Evolutionary conservation across 2,797 vertebrate genomes (phyloP).

Genomic region (Cuculus canorus): DNA sequence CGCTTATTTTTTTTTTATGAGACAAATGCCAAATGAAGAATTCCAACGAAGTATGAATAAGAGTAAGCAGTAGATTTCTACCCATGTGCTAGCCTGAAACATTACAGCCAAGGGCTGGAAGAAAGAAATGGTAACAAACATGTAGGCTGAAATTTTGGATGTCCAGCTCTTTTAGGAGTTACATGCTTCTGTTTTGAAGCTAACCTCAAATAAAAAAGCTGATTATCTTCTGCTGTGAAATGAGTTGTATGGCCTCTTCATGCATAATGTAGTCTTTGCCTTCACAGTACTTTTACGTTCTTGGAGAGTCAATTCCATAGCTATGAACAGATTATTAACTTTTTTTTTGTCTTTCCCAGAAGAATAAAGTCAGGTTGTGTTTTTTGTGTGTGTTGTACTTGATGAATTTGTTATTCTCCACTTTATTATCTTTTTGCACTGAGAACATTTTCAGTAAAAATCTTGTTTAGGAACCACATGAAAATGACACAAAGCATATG

Average conservation of each 20-base stretch:
- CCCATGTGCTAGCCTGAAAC: background rate
- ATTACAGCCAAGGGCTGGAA: background rate
- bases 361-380: conserved; percentile 29
- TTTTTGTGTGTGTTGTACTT: conserved; percentile 12
- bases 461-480: conserved; percentile 68
- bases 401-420: conserved; percentile 59
- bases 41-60: background rate
- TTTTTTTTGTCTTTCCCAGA: conserved; percentile 44
- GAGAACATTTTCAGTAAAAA: conserved; percentile 74
- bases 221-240: background rate
- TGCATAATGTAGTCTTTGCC: background rate
- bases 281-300: conserved; percentile 5
- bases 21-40: background rate
- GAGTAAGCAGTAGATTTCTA: background rate
- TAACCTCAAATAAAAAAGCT: background rate
- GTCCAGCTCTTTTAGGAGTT: background rate
- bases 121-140: background rate
- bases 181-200: background rate
- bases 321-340: conserved; percentile 56
- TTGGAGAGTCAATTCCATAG: background rate
- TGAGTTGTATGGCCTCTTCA: background rate
- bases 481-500: conserved; percentile 71
- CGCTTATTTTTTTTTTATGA: background rate
- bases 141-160: background rate
- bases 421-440: conserved; percentile 56